These are phyloP conservation scores for Coleophora deauratella DNA, from an alignment of 2,888 invertebrate genomes.

Conservation along the genomic window DNA sequence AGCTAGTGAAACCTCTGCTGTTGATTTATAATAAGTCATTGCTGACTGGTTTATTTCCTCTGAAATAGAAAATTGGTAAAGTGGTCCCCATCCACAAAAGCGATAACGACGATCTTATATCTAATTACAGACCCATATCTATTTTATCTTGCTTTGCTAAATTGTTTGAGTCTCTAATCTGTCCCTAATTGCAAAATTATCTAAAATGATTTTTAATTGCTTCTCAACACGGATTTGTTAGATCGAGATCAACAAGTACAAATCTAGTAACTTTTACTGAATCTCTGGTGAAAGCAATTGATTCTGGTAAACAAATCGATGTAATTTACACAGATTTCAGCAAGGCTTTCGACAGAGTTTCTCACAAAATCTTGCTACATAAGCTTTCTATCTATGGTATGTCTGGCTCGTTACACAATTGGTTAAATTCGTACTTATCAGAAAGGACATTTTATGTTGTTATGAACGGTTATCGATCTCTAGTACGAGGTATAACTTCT, in stretches of 20 bases:
- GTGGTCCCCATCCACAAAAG: slow-evolving; percentile 13
- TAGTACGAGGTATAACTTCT: not conserved
- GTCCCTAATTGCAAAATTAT: too few relatives aligned
- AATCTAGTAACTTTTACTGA: too few relatives aligned
- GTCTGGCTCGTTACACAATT: slow-evolving; percentile 4
- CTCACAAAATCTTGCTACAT: too few relatives aligned
- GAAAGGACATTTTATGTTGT: slow-evolving; percentile 8
- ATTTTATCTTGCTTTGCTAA: too few relatives aligned
- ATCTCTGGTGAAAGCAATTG: slow-evolving; percentile 3
- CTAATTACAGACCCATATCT: too few relatives aligned
- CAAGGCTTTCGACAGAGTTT: too few relatives aligned
- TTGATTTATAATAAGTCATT: slow-evolving; percentile 13
- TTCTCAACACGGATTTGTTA: too few relatives aligned
- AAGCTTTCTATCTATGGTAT: slow-evolving; percentile 4
- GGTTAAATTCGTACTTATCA: slow-evolving; percentile 8
- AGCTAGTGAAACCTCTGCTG: slow-evolving; percentile 3
- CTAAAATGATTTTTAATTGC: too few relatives aligned
- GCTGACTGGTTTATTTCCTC: slow-evolving; percentile 10
- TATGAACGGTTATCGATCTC: slow-evolving; percentile 6
- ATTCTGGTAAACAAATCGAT: slow-evolving; percentile 6
- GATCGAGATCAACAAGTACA: too few relatives aligned
- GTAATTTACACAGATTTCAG: slow-evolving; percentile 10
- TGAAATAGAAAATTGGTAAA: slow-evolving; percentile 11
- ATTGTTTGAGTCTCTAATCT: too few relatives aligned
- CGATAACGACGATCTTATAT: not conserved